These are phyloP conservation scores for Reticulitermes lucifugus DNA, from an alignment of 2,888 invertebrate genomes.

Conservation along the genomic window DNA sequence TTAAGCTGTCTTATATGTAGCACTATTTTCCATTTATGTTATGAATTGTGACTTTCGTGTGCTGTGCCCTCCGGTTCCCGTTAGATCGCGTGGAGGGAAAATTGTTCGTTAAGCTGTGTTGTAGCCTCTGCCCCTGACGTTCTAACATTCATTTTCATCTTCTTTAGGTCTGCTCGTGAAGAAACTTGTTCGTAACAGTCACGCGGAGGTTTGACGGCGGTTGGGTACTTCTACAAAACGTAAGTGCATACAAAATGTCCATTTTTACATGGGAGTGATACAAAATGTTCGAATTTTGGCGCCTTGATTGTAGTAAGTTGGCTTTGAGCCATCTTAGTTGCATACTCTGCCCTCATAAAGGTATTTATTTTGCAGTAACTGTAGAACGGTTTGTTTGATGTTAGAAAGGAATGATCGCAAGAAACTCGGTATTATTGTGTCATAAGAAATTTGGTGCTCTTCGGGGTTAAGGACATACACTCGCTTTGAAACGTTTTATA, in stretches of 20 bases:
- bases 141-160: slow-evolving; percentile 18
- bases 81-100: slow-evolving; percentile 26
- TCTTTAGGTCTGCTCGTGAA: slow-evolving; percentile 2
- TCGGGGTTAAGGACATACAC: too few relatives aligned
- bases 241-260: not conserved
- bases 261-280: not conserved
- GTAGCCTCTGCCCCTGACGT: not conserved
- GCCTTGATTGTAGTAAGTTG: not conserved
- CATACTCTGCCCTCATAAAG: not conserved
- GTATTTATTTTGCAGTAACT: not conserved
- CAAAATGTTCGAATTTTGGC: not conserved
- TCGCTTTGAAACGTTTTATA: too few relatives aligned
- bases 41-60: slow-evolving; percentile 11
- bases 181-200: not conserved
- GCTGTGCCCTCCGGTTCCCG: not conserved
- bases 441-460: too few relatives aligned
- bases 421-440: not conserved
- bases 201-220: slow-evolving; percentile 16
- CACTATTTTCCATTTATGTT: not conserved
- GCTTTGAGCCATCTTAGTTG: not conserved
- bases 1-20: not conserved
- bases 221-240: slow-evolving; percentile 1
- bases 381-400: not conserved
- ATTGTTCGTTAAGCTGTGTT: not conserved
- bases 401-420: too few relatives aligned